Evolutionary conservation across 2,113 vertebrate species (phyloP), one percentile per base, ranked within the genome.

Genomic region (Ia io): DNA sequence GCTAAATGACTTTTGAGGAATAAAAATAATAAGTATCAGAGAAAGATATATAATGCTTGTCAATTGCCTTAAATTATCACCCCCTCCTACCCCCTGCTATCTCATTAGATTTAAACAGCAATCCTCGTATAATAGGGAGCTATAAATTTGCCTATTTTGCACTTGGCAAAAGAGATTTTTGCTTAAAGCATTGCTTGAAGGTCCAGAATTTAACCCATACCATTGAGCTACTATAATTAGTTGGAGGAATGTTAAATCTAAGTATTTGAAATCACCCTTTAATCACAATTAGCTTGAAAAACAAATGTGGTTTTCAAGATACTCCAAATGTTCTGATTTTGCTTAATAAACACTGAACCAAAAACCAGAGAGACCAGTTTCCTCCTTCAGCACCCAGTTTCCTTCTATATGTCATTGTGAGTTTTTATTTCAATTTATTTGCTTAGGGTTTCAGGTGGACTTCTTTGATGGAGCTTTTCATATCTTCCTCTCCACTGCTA

Each of bases 61-160:
- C 92, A 93, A 35, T 59, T 76, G n/a, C 40, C 42, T 94, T 95
- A 94, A 95, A 85, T 97, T 90, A 95, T 76, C 32, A 3, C 18
- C 28, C 61, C 20, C 30, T 63, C 47, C 61, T 44, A 84, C 47
- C 69, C 25, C 47, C 80, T 86, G 37, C 74, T 59, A 85, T 90
- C 74, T 91, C 51, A 42, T 84, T 96, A 93, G 65, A 97, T 96
- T 93, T 97, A 92, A 97, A 95, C 65, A 88, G 42, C 61, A 92
- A 71, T 85, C 25, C 56, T 69, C 82, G 67, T 69, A 79, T 56
- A 83, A 93, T 6, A 49, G 23, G 9, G 77, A 88, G 30, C n/a
- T 86, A 4, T 93, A 97, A 85, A 96, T 91, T 84, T 95, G n/a
- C 56, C 65, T 94, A 32, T 71, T 96, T 92, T 88, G 42, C 35